Evolutionary conservation across 2,113 vertebrate species (phyloP), one percentile per base, ranked within the genome.

Genomic region (Pavo muticus): DNA sequence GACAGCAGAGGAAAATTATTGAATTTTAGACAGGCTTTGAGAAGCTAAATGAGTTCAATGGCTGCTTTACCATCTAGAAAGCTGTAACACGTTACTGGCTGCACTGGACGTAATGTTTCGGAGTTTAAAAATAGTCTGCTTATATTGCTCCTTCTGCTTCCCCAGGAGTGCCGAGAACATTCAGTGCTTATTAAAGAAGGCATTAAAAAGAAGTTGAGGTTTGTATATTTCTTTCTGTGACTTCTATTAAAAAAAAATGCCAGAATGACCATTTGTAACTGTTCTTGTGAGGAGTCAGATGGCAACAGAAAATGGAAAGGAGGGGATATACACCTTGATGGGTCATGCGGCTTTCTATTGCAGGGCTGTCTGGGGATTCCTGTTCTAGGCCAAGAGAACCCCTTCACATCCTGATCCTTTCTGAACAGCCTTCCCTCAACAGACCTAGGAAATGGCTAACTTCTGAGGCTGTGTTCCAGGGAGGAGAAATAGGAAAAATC

Each of bases 91-190:
- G 25, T 88, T 90, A 73, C 48, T 87, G 84, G 40, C 24, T 65
- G n/a, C 70, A 65, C 67, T 91, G 77, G 81, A 84, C 89, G 40
- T 59, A 93, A 73, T 0, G 0, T 70, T 83, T 76, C 44, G 63
- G 30, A 25, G 32, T 57, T 75, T 86, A 88, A 96, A 94, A 85
- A 84, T 93, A 92, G 67, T 8, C 39, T 74, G 11, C 60, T 16
- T 90, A 61, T 72, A 91, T 74, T n/a, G n/a, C 27, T 91, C 91
- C 84, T 95, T 91, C 90, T 91, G 91, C 73, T 93, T 87, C 77
- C n/a, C 40, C 37, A 50, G 59, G 48, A 84, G 71, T 63, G 32
- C 81, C 59, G 89, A 85, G 94, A 91, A 95, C 87, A 92, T 73
- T 91, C 70, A 77, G 94, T 92, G 64, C 93, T 79, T 82, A 93